A percentile compares a stretch with the other conserved stretches of the same genome.
Conservation (phyloP, 2,888 invertebrate genomes). For the Dryocosmus kuriphilus region DNA sequence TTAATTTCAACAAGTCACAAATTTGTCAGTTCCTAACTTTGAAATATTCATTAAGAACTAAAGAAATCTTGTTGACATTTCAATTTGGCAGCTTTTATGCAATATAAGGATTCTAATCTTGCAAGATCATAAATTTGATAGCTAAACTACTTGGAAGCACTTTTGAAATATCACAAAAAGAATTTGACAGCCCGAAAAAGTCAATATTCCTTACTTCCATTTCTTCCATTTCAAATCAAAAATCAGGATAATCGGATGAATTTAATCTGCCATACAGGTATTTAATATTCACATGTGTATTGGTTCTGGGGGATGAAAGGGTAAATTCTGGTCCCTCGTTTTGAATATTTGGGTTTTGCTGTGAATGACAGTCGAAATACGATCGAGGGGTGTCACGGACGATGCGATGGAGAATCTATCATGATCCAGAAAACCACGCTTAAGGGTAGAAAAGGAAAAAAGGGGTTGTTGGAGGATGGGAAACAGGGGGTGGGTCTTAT, state of each 20-base stretch:
- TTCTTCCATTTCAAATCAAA: neutral
- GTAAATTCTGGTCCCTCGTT: neutral
- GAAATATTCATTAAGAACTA: no score
- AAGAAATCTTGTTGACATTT: no score
- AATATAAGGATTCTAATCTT: no score
- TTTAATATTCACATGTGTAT: neutral
- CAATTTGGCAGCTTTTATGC: no score
- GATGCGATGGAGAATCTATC: neutral
- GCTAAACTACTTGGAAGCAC: no score
- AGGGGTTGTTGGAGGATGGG: slow-evolving; percentile 38
- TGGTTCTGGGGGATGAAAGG: neutral
- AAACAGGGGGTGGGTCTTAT: slow-evolving; percentile 46
- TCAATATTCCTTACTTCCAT: neutral
- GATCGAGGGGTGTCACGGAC: slow-evolving; percentile 41
- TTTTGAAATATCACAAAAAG: no score
- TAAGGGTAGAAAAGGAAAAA: slow-evolving; percentile 55
- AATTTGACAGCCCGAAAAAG: no score
- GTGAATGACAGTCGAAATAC: slow-evolving; percentile 61
- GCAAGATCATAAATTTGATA: no score
- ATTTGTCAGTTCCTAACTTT: no score
- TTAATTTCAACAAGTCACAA: neutral
- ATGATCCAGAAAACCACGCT: slow-evolving; percentile 41
- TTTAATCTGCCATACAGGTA: neutral
- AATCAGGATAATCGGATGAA: neutral
- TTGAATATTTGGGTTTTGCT: slow-evolving; percentile 65